phyloP scores from a whole-genome alignment of 2,888 invertebrate genomes.

The Pammene fasciana region DNA sequence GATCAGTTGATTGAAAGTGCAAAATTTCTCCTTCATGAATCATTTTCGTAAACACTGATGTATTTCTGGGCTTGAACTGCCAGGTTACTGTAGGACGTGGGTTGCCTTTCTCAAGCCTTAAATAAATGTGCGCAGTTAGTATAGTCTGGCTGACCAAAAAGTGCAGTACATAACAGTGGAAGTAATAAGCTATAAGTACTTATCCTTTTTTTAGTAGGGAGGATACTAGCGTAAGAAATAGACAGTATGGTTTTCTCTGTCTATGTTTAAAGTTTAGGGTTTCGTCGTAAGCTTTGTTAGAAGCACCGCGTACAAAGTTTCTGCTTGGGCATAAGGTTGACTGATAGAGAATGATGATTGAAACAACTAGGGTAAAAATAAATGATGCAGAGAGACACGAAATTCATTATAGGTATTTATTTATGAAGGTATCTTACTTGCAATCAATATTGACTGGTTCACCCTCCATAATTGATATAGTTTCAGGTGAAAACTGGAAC shows the following conservation, averaged over 20 bases:
- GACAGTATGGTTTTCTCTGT: no score
- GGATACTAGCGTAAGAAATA: no score
- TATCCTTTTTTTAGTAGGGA: no score
- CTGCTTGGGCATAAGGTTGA: no score
- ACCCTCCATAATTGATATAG: neutral
- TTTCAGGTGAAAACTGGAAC: neutral
- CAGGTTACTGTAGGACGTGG: neutral
- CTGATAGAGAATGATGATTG: no score
- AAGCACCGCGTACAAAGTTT: no score
- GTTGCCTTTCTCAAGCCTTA: slow-evolving; percentile 10
- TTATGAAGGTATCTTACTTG: slow-evolving; percentile 8
- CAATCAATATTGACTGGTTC: slow-evolving; percentile 6
- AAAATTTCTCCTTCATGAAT: neutral
- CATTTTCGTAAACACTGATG: neutral
- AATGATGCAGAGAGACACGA: neutral
- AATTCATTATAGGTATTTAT: neutral
- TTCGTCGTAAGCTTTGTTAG: no score
- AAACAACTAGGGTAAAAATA: neutral
- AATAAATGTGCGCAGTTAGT: neutral
- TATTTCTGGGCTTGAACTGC: neutral
- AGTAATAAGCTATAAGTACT: no score
- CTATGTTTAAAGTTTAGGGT: no score
- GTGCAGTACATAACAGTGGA: no score
- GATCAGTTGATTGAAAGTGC: neutral
- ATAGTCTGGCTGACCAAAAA: no score